Percentiles rank a stretch among this genome's conserved stretches.
Conservation (phyloP, 2,888 invertebrate species). For the Onthophagus sagittarius region DNA sequence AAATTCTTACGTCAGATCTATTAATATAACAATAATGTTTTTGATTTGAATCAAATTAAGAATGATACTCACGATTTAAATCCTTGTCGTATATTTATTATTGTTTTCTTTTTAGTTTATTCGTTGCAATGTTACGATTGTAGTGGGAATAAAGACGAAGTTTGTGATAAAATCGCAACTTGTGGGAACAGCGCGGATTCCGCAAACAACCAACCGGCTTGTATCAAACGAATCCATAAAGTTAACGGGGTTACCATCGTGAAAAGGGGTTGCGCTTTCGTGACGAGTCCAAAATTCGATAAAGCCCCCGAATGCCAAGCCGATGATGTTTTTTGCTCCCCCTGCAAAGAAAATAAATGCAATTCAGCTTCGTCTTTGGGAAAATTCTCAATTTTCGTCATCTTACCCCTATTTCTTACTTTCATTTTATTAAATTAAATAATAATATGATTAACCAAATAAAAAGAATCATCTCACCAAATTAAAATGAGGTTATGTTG, state of each 20-base stretch:
- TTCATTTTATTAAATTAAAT: neutral
- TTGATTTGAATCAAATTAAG: too few species aligned
- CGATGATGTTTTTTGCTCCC: neutral
- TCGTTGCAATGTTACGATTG: neutral
- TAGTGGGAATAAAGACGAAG: neutral
- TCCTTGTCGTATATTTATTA: too few species aligned
- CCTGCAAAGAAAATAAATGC: slow-evolving; percentile 2
- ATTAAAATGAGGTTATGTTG: too few species aligned
- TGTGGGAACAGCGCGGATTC: neutral
- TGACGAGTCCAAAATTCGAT: neutral
- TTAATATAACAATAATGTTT: too few species aligned
- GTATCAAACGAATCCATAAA: slow-evolving; percentile 4
- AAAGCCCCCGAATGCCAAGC: neutral
- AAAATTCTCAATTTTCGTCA: neutral
- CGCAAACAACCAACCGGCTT: neutral
- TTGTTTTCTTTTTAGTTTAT: neutral
- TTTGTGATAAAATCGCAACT: neutral
- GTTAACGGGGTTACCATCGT: neutral
- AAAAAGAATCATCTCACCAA: too few species aligned
- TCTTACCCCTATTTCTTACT: neutral
- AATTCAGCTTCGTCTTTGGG: neutral
- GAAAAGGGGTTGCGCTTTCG: neutral
- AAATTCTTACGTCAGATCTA: too few species aligned
- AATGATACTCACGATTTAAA: too few species aligned
- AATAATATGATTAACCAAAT: neutral